Conservation (phyloP, 2,888 invertebrate species). For the Dryadula phaetusa region DNA sequence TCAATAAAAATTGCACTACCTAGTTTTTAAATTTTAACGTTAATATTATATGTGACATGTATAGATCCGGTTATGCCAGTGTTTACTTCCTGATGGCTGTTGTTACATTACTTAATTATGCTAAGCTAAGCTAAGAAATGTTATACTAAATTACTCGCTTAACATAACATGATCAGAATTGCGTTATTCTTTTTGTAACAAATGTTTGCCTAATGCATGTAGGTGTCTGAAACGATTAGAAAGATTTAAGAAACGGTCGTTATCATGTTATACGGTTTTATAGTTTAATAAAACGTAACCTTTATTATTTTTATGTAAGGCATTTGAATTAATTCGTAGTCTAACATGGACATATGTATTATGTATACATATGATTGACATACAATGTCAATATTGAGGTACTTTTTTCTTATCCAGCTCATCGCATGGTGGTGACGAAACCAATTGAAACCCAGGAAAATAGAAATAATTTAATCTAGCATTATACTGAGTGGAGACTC, state of each 20-base stretch:
- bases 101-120: conserved; percentile 66
- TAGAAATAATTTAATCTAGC: too few relatives aligned
- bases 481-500: too few relatives aligned
- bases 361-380: background rate
- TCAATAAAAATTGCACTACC: conserved; percentile 14
- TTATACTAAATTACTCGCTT: conserved; percentile 53
- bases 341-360: background rate
- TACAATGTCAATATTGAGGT: background rate
- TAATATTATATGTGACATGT: background rate
- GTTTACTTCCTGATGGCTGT: conserved; percentile 63
- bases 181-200: conserved; percentile 29
- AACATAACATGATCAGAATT: conserved; percentile 57
- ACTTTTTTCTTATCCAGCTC: too few relatives aligned
- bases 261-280: conserved; percentile 14
- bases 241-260: conserved; percentile 2
- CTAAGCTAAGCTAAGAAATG: conserved; percentile 59
- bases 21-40: conserved; percentile 43
- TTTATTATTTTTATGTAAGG: background rate
- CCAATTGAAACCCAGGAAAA: too few relatives aligned
- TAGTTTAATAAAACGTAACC: background rate
- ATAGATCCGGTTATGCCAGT: conserved; percentile 44
- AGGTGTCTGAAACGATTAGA: conserved; percentile 25
- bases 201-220: conserved; percentile 30
- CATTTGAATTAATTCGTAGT: background rate
- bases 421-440: too few relatives aligned